Conservation (phyloP, 1,140 invertebrate species). For the Brachionus asplanchnoidis region DNA sequence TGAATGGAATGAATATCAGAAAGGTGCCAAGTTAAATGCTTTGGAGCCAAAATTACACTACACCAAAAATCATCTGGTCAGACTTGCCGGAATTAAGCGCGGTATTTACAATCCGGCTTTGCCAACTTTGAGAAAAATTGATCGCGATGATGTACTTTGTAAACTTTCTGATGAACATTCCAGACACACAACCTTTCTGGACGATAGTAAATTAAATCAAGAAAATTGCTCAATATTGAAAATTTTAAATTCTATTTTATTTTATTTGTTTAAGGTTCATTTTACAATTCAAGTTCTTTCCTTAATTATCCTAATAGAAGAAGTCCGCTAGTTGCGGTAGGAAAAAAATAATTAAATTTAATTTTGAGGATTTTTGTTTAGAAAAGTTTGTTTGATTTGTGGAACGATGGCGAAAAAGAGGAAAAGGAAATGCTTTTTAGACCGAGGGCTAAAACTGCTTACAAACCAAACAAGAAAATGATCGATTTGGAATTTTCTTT, state of each 20-base stretch:
- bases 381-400: background rate
- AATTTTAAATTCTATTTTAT: background rate
- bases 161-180: constrained; percentile 55
- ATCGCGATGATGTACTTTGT: constrained; percentile 53
- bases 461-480: background rate
- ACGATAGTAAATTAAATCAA: background rate
- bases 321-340: background rate
- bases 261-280: background rate
- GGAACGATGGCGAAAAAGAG: background rate
- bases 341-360: background rate
- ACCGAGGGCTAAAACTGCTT: background rate
- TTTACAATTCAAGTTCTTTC: background rate
- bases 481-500: background rate
- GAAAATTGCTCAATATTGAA: background rate
- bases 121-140: constrained; percentile 53
- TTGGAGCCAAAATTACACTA: constrained; percentile 48
- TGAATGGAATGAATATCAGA: constrained; percentile 47
- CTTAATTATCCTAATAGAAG: background rate
- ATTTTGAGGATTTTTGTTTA: background rate
- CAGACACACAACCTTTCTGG: constrained; percentile 48
- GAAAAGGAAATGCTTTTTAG: background rate
- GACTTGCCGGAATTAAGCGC: constrained; percentile 52
- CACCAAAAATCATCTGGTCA: constrained; percentile 45
- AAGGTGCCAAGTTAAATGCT: constrained; percentile 52
- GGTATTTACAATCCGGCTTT: constrained; percentile 52